Conservation (phyloP, 2,888 invertebrate species). For the Seladonia tumulorum region DNA sequence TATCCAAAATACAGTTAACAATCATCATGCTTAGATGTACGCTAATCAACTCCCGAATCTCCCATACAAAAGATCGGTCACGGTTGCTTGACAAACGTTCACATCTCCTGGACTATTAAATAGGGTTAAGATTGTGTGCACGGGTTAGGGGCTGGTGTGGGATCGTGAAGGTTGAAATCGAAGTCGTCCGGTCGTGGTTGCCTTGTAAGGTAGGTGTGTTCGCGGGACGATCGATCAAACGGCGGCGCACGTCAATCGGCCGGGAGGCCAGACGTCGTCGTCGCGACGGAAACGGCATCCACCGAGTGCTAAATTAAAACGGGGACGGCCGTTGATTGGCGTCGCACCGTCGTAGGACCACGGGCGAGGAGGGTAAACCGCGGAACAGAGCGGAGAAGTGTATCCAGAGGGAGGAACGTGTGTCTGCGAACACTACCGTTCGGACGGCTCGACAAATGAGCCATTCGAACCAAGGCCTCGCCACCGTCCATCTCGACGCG, state of each 20-base stretch:
- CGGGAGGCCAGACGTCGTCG: constrained; percentile 16
- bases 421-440: neutral
- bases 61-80: too few relatives aligned
- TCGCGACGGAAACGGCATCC: constrained; percentile 24
- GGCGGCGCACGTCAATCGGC: constrained; percentile 29
- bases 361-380: constrained; percentile 12
- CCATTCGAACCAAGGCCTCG: constrained; percentile 1
- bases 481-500: neutral
- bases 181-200: neutral
- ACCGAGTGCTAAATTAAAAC: constrained; percentile 66
- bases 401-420: constrained; percentile 10
- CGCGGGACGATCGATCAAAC: constrained; percentile 41
- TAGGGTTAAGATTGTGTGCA: neutral
- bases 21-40: too few relatives aligned
- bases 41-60: too few relatives aligned
- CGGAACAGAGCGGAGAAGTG: neutral
- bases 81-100: too few relatives aligned
- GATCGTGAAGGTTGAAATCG: neutral
- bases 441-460: constrained; percentile 42
- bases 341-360: constrained; percentile 53
- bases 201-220: constrained; percentile 11
- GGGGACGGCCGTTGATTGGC: constrained; percentile 69
- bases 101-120: too few relatives aligned
- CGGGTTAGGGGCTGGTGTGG: neutral
- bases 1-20: too few relatives aligned